phyloP scores from a whole-genome alignment of 2,113 vertebrate species.

The Setophaga petechia region DNA sequence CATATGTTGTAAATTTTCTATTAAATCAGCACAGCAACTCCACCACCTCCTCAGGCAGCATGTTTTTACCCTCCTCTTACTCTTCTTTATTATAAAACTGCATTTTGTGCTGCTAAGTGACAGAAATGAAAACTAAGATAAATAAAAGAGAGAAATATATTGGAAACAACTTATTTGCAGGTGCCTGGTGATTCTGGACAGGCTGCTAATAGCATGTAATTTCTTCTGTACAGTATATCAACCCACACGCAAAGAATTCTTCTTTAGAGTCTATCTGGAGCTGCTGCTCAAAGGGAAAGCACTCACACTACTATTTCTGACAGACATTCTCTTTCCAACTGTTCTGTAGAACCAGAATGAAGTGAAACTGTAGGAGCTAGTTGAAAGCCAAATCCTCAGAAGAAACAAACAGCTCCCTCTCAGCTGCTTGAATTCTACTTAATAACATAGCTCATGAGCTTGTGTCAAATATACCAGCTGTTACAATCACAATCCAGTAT shows the following conservation, averaged over 20 bases:
- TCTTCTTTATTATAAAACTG: neutral
- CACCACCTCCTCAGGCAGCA: neutral
- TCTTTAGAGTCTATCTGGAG: neutral
- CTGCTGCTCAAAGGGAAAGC: neutral
- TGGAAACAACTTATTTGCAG: neutral
- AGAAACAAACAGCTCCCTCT: constrained; percentile 17
- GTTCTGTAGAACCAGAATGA: neutral
- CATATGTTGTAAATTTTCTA: neutral
- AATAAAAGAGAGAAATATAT: neutral
- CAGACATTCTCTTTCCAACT: neutral
- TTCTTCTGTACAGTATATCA: neutral
- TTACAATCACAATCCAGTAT: neutral
- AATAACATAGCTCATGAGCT: neutral
- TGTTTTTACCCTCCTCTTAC: neutral
- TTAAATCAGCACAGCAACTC: neutral
- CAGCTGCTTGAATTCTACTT: constrained; percentile 26
- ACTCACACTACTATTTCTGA: neutral
- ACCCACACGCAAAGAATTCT: neutral
- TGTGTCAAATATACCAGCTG: constrained; percentile 17
- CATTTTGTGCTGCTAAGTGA: neutral
- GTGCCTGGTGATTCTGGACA: neutral
- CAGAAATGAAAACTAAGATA: neutral
- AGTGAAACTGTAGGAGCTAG: neutral
- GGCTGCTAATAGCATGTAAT: neutral
- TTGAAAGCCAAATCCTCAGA: constrained; percentile 13